Base-by-base conservation (phyloP, 2,113 vertebrate species). In the Equus quagga region DNA sequence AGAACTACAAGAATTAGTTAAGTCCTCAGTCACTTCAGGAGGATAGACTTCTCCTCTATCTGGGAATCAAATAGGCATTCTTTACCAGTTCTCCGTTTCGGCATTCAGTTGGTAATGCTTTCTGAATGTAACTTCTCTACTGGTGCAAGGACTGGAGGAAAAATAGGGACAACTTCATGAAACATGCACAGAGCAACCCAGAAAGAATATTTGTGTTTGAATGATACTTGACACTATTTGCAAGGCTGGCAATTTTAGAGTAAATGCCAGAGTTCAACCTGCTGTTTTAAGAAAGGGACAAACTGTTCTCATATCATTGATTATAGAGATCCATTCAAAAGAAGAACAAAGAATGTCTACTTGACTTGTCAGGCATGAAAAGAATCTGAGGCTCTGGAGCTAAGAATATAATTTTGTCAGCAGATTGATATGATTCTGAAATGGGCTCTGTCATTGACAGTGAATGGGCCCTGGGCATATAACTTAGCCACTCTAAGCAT, bases 171-270 rank as follows among this genome's bases (percentile, higher is more conserved):
- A 81, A 90, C 23, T 76, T 96, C 70, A 92, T 97, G 89, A 95
- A 97, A 96, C 93, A 96, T 26, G 76, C 65, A 92, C 31, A 51
- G 58, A 46, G 21, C 12, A 49, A 28, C 64, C 67, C 41, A 95
- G 89, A 94, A 60, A 89, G 51, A 94, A 92, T 46, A 41, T 76
- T 80, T 92, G 82, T 91, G 92, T 86, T 31, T 95, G 89, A 75
- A 83, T 89, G 92, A 89, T 91, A 96, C 51, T 58, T 70, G 64
- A 93, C 44, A 67, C 64, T 97, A 41, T 92, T 83, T 97, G 67
- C 85, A 97, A 94, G 44, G 14, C 72, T 96, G 31, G 33, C 79
- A 92, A 54, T 93, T 96, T 95, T 89, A 93, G 31, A 95, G 36
- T 69, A 94, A 95, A 87, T 76, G 51, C 54, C 92, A 11, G 17